Evolutionary conservation across 2,113 vertebrate species (phyloP), one percentile per base, ranked within the genome.

Genomic region (Thunnus thynnus): DNA sequence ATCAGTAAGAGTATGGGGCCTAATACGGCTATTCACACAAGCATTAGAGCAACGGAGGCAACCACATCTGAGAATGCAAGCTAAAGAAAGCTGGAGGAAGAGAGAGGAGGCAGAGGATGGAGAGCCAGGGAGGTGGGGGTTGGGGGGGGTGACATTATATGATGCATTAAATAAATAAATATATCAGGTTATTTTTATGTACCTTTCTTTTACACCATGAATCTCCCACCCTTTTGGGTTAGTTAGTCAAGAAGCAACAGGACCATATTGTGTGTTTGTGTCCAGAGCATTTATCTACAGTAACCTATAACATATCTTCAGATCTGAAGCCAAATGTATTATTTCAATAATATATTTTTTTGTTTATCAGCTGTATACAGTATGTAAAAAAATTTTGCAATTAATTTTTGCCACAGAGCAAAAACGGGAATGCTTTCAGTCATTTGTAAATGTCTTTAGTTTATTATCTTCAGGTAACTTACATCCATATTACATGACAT

Each of bases 21-120:
- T 89, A 87, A 88, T 92, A 69, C 80, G 70, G 72, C 87, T 85
- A 88, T 92, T 91, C 89, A 89, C 87, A 85, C 81, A 81, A 70
- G 84, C 67, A 82, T 90, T 90, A 85, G 67, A 80, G 82, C 76
- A 66, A 86, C 85, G 88, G 58, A 85, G 76, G 79, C 64, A 78
- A 67, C 60, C 20, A 8, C 58, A 77, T 80, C 54, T 64, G 54
- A 86, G 63, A 83, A 72, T 3, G 41, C 32, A 74, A 72, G 64
- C 50, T 74, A 41, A 27, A 57, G 44, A 60, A 68, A 72, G 52
- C 13, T n/a, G 32, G 61, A 58, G 85, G 58, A 52, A 52, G 52
- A 47, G 30, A 63, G 57, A 77, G 11, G 64, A 72, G 36, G 69
- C 14, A 78, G n/a, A 68, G 72, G 52, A 82, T 72, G 36, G 55